A percentile compares a stretch with the other conserved stretches of the same genome.
Conservation (phyloP, 2,113 vertebrate species). For the Hymenochirus boettgeri region DNA sequence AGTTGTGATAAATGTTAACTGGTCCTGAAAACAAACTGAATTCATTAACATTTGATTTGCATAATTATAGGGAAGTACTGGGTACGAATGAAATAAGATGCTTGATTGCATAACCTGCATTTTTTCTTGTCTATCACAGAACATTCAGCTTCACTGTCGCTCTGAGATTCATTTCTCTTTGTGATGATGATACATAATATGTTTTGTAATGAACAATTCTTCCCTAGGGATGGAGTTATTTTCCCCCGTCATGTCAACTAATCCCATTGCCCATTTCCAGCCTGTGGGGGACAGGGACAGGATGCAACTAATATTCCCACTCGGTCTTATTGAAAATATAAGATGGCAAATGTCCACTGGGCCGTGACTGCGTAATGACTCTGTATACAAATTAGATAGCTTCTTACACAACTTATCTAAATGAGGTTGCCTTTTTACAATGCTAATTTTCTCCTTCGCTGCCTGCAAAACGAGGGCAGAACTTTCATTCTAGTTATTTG, state of each 20-base stretch:
- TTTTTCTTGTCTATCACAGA: not conserved
- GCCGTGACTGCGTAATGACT: constrained; percentile 51
- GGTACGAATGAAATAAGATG: not conserved
- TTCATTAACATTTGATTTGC: not conserved
- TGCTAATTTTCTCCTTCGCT: constrained; percentile 52
- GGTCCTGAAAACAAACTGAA: not conserved
- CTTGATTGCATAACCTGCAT: not conserved
- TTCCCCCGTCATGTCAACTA: not conserved
- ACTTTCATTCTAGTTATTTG: not conserved
- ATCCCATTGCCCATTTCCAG: constrained; percentile 16
- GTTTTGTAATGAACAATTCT: not conserved
- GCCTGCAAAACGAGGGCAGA: constrained; percentile 28
- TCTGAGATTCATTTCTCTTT: not conserved
- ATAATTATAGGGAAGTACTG: not conserved
- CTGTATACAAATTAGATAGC: constrained; percentile 52
- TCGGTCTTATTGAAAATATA: not conserved
- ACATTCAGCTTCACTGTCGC: not conserved
- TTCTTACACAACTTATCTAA: constrained; percentile 51
- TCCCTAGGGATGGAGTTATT: constrained; percentile 2
- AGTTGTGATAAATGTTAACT: not conserved
- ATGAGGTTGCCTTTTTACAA: constrained; percentile 52
- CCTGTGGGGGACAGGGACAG: constrained; percentile 6
- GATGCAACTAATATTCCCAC: constrained; percentile 28
- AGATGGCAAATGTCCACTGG: constrained; percentile 32
- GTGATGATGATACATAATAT: not conserved